These are phyloP conservation scores for Corythucha ciliata DNA, from an alignment of 2,888 invertebrate genomes.

Conservation along the genomic window DNA sequence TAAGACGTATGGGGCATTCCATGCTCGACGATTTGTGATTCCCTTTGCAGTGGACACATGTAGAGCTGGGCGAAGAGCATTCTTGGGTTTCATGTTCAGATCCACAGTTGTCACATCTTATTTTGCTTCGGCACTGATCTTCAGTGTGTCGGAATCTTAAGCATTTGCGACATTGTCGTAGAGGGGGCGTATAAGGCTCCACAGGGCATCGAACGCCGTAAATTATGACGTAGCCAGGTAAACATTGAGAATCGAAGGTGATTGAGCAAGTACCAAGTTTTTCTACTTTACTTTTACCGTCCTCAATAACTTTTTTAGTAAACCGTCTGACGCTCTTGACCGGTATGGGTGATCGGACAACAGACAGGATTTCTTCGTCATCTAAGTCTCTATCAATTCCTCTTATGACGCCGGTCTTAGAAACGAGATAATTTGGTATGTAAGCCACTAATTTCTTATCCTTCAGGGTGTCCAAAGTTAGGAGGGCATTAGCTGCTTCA, in stretches of 20 bases:
- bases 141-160: constrained; percentile 1
- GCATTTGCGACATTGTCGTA: constrained; percentile 4
- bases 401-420: constrained; percentile 7
- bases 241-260: not conserved
- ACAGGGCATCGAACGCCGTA: not conserved
- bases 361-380: not conserved
- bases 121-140: not conserved
- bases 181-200: not conserved
- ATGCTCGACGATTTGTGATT: too few species aligned
- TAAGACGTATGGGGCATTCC: too few species aligned
- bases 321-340: not conserved
- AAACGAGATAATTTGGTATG: constrained; percentile 2
- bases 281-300: not conserved
- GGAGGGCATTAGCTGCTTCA: not conserved
- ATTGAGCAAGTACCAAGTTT: not conserved
- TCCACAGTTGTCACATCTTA: not conserved
- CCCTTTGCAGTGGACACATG: too few species aligned
- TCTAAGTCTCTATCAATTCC: not conserved
- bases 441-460: constrained; percentile 2
- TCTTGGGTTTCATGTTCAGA: not conserved
- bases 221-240: not conserved
- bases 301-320: not conserved
- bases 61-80: too few species aligned
- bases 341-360: not conserved
- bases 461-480: not conserved